Evolutionary conservation across 1,140 invertebrate species (phyloP).

Genomic region (Trinorchestia longiramus): DNA sequence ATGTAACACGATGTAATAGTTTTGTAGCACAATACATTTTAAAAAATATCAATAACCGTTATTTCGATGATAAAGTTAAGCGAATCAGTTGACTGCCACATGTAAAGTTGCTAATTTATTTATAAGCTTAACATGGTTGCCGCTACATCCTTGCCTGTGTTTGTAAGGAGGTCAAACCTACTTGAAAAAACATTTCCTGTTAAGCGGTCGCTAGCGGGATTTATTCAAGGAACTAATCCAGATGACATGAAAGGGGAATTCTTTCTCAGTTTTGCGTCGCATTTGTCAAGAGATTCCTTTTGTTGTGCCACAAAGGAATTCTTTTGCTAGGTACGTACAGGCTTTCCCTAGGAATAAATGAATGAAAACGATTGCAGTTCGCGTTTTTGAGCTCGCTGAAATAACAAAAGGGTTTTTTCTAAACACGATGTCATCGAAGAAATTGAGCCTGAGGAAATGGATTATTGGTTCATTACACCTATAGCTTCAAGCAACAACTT

Average conservation of each 20-base stretch:
- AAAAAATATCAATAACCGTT: no score
- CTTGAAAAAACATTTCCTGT: neutral
- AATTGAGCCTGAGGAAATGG: no score
- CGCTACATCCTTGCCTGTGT: neutral
- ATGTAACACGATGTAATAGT: no score
- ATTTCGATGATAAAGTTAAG: no score
- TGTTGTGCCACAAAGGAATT: constrained; percentile 34
- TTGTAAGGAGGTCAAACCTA: neutral
- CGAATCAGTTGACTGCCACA: no score
- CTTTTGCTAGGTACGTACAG: neutral
- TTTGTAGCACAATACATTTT: no score
- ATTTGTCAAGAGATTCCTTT: constrained; percentile 25
- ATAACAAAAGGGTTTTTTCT: neutral
- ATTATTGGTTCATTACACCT: no score
- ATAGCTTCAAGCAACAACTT: no score
- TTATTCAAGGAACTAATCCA: neutral
- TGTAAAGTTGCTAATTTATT: no score
- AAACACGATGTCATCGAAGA: neutral
- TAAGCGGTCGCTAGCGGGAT: neutral
- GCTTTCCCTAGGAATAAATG: neutral
- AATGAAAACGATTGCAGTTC: neutral
- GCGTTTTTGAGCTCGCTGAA: neutral
- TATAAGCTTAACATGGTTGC: no score
- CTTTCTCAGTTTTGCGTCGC: neutral
- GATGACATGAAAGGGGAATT: neutral